A percentile compares a stretch with the other conserved stretches of the same genome.
Conservation (phyloP, 2,113 vertebrate genomes). For the Chroicocephalus ridibundus region DNA sequence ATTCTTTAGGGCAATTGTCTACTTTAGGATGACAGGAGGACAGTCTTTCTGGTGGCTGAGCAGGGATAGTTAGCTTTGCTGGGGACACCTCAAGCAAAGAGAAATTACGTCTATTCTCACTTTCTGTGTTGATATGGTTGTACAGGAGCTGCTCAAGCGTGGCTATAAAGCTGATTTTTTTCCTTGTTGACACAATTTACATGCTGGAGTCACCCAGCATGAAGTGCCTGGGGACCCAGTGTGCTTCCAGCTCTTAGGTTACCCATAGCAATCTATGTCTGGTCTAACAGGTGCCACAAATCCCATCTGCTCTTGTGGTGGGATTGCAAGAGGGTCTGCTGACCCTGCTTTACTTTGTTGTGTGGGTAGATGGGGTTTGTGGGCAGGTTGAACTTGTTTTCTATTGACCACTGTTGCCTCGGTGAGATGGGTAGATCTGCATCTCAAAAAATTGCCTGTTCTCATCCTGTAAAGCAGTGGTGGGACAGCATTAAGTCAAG, state of each 20-base stretch:
- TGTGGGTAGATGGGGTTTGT: neutral
- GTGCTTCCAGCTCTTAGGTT: neutral
- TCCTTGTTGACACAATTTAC: neutral
- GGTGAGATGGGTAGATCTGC: neutral
- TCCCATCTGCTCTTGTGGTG: neutral
- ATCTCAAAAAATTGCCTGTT: neutral
- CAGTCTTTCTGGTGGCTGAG: neutral
- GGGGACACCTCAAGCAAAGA: neutral
- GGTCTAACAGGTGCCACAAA: neutral
- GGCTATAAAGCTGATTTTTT: neutral
- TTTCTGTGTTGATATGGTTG: neutral
- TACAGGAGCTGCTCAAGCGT: neutral
- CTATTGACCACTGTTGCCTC: neutral
- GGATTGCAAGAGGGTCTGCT: neutral
- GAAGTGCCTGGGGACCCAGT: neutral
- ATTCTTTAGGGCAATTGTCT: neutral
- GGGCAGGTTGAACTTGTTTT: neutral
- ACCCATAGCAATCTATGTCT: neutral
- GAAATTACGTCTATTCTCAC: neutral
- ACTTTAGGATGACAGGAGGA: neutral
- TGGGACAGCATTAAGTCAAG: neutral
- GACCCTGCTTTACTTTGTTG: neutral
- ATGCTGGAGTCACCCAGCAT: neutral
- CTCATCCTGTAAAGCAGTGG: neutral
- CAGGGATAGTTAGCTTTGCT: neutral